These are phyloP conservation scores for Hylaeus anthracinus DNA, from an alignment of 1,140 invertebrate genomes.

Conservation along the genomic window DNA sequence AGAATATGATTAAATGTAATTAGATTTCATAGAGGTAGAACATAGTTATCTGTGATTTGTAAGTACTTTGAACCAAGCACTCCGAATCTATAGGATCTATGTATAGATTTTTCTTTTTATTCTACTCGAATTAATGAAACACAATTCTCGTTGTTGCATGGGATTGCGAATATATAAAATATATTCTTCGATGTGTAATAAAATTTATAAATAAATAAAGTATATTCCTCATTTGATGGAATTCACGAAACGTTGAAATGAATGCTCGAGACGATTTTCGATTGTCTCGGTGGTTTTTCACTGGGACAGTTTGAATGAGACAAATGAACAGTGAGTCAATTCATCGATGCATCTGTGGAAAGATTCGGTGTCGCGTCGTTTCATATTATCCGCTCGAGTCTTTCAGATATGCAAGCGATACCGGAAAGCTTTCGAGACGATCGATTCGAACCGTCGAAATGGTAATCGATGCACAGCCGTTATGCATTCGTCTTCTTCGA, in stretches of 20 bases:
- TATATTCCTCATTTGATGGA: neutral
- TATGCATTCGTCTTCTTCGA: slow-evolving; percentile 29
- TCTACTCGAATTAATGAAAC: no score
- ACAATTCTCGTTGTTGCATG: no score
- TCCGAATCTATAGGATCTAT: no score
- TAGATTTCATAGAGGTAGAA: no score
- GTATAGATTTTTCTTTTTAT: no score
- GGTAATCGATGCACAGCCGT: slow-evolving; percentile 41
- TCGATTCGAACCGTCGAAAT: slow-evolving; percentile 40
- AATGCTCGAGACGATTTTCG: neutral
- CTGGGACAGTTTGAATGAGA: neutral
- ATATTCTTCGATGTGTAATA: no score
- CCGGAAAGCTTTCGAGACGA: slow-evolving; percentile 37
- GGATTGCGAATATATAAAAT: no score
- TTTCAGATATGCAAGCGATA: slow-evolving; percentile 55
- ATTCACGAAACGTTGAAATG: neutral
- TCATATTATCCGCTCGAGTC: slow-evolving; percentile 23
- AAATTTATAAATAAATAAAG: no score
- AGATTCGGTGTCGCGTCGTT: slow-evolving; percentile 10
- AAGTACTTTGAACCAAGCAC: no score
- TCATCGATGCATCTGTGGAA: neutral
- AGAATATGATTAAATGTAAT: no score
- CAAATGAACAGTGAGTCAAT: slow-evolving; percentile 3
- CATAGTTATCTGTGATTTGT: no score
- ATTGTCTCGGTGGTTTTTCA: neutral